Percentiles rank a stretch among this genome's conserved stretches.
phyloP scores from a whole-genome alignment of 2,797 vertebrate genomes.

The Apogon talboti region DNA sequence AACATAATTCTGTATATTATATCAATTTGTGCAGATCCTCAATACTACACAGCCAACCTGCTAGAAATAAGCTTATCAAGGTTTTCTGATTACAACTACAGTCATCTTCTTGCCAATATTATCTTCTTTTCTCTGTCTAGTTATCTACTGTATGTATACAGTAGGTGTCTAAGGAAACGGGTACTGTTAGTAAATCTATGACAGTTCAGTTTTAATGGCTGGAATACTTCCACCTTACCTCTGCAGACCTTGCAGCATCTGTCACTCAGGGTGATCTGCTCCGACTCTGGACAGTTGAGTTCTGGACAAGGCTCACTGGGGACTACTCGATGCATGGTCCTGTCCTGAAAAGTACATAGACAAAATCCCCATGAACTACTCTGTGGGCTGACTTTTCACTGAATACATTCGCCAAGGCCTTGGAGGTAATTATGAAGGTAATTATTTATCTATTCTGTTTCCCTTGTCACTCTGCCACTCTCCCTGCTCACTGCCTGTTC shows the following conservation, averaged over 20 bases:
- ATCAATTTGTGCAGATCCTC: no score
- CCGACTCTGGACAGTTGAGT: slow-evolving; percentile 89
- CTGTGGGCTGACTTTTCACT: slow-evolving; percentile 18
- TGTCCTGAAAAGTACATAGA: slow-evolving; percentile 81
- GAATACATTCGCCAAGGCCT: slow-evolving; percentile 42
- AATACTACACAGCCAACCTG: no score
- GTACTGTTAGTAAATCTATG: no score
- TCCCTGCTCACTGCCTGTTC: slow-evolving; percentile 44
- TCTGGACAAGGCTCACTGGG: slow-evolving; percentile 84
- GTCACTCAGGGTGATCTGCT: slow-evolving; percentile 90
- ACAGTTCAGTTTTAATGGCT: neutral
- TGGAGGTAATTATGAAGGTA: slow-evolving; percentile 67
- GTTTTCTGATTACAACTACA: no score
- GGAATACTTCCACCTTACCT: slow-evolving; percentile 81
- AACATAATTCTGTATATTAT: no score
- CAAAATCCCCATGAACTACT: slow-evolving; percentile 42
- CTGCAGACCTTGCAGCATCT: slow-evolving; percentile 97
- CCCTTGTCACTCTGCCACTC: slow-evolving; percentile 27
- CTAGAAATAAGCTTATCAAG: no score
- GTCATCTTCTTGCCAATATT: no score
- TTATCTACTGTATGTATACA: no score
- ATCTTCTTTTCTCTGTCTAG: no score
- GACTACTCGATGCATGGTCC: slow-evolving; percentile 90
- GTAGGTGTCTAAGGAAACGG: no score
- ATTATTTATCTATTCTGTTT: slow-evolving; percentile 69